Evolutionary conservation across 2,888 invertebrate species (phyloP).

Genomic region (Orthonychiurus folsomi): DNA sequence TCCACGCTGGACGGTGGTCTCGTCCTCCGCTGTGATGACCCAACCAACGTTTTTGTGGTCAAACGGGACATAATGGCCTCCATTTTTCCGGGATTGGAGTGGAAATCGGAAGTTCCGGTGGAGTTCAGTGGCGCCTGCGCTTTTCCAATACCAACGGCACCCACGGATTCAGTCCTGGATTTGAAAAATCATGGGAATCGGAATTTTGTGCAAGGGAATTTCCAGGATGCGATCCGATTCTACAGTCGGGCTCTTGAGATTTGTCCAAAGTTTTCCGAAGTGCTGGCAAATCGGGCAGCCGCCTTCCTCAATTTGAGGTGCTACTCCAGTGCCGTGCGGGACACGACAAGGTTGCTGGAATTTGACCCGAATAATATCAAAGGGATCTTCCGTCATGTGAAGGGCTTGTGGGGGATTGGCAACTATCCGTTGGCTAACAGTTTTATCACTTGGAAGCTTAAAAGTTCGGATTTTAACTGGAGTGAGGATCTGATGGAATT

Average conservation of each 20-base stretch:
- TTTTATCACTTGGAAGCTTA: background rate
- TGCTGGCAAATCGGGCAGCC: constrained; percentile 26
- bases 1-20: constrained; percentile 12
- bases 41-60: constrained; percentile 3
- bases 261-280: constrained; percentile 8
- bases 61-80: background rate
- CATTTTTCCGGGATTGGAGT: constrained; percentile 5
- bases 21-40: constrained; percentile 11
- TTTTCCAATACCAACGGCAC: too few species aligned
- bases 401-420: background rate
- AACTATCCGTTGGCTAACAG: background rate
- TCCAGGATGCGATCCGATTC: constrained; percentile 12
- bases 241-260: constrained; percentile 12
- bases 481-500: background rate
- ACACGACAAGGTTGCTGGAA: constrained; percentile 15
- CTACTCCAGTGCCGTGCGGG: constrained; percentile 17
- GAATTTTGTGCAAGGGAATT: constrained; percentile 10
- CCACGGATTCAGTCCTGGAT: too few species aligned
- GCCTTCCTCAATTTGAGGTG: constrained; percentile 23
- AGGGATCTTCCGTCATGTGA: background rate
- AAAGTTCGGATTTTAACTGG: background rate
- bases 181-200: constrained; percentile 14
- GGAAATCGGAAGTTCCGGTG: constrained; percentile 8
- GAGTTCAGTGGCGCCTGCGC: background rate
- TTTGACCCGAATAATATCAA: background rate